Evolutionary conservation across 2,113 vertebrate genomes (phyloP).

Genomic region (Sterrhoptilus dennistouni): DNA sequence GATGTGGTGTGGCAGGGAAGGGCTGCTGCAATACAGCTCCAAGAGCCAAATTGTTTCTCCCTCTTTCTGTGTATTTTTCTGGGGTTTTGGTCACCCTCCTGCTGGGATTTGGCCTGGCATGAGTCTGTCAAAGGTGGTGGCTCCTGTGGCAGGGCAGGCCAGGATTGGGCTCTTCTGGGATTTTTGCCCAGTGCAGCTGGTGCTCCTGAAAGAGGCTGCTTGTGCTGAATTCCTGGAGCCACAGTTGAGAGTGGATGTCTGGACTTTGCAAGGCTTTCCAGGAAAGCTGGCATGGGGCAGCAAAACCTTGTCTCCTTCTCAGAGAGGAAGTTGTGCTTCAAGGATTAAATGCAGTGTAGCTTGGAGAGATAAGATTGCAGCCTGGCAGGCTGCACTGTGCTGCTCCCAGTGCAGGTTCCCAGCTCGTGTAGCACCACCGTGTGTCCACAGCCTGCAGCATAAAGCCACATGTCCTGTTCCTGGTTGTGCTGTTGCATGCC

Average conservation of each 20-base stretch:
- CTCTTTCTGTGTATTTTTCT: background rate
- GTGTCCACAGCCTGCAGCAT: conserved; percentile 45
- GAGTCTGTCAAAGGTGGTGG: background rate
- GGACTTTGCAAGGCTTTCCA: background rate
- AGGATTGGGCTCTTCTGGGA: background rate
- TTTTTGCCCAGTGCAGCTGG: background rate
- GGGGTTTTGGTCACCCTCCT: background rate
- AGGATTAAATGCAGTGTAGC: background rate
- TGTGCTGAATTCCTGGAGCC: background rate
- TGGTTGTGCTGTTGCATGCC: conserved; percentile 25
- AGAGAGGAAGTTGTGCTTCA: background rate
- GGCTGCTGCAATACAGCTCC: background rate
- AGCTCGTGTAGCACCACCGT: conserved; percentile 59
- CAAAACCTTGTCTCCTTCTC: background rate
- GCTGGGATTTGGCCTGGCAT: background rate
- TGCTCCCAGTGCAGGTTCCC: background rate
- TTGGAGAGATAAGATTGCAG: background rate
- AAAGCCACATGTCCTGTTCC: background rate
- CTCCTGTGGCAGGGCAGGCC: background rate
- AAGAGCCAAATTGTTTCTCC: background rate
- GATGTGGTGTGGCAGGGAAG: background rate
- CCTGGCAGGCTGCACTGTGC: background rate
- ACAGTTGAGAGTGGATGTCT: background rate
- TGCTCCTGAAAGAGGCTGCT: background rate
- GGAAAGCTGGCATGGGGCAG: background rate